These are phyloP conservation scores for Psilopsiagon aurifrons DNA, from an alignment of 2,113 vertebrate genomes.

Conservation along the genomic window DNA sequence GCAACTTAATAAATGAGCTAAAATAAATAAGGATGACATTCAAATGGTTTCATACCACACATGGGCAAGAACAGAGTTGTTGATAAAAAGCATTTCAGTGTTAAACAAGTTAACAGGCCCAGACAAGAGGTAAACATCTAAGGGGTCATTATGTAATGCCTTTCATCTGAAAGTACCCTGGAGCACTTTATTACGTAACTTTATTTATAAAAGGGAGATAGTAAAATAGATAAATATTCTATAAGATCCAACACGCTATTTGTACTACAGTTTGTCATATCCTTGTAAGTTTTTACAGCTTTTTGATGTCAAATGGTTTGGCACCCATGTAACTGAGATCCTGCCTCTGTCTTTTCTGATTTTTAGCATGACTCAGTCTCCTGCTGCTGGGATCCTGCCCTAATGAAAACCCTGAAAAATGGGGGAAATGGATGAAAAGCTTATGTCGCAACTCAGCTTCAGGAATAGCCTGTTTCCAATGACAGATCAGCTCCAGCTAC, in stretches of 20 bases:
- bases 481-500: not conserved
- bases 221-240: conserved; percentile 17
- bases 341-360: not conserved
- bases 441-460: not conserved
- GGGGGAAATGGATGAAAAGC: not conserved
- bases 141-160: not conserved
- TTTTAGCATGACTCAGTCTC: not conserved
- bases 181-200: not conserved
- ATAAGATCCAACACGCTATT: not conserved
- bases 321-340: not conserved
- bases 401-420: not conserved
- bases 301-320: not conserved
- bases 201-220: conserved; percentile 17
- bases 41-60: not conserved
- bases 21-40: conserved; percentile 38
- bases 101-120: not conserved
- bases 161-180: conserved; percentile 14
- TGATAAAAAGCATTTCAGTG: not conserved
- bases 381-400: not conserved
- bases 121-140: conserved; percentile 42
- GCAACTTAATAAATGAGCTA: not conserved
- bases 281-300: not conserved
- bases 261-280: not conserved
- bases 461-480: not conserved
- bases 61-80: not conserved